Base-by-base conservation (phyloP, 2,113 vertebrate species). In the Channa argus region DNA sequence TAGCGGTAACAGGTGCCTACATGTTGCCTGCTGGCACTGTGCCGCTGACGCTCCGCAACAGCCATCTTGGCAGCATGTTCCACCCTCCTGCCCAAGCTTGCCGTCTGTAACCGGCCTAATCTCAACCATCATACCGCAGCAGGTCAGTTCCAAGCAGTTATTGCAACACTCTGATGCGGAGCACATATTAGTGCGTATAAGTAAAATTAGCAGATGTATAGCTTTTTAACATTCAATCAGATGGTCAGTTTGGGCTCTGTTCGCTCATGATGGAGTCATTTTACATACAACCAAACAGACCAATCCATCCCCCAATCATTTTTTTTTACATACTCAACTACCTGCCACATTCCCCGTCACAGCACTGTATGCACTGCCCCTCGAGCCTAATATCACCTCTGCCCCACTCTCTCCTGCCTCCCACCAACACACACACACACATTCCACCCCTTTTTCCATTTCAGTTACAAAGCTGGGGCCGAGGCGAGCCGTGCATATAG, bases 401-500 rank as follows among this genome's bases (percentile, higher is more conserved):
- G 69, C 24, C 24, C 24, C 24, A 24, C 24, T 24, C 46, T 14
- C 47, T 2, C 33, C 11, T 39, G 10, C 63, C 71, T 55, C 39
- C 46, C 62, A 58, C 76, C 24, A 24, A 68, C 80, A 67, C 61
- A 66, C 64, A 60, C 82, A 71, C 60, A 67, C 59, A 53, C 80
- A 69, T 83, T 78, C 81, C 76, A 82, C 79, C 78, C 76, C 82
- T 86, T 24, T 91, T 91, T 89, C 89, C 89, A 93, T 95, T 95
- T 94, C 91, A 90, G 91, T 93, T 95, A 89, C 93, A 94, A 95
- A 94, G 90, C 90, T 75, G 86, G 86, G 90, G 85, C 89, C 86
- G 89, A 90, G 80, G 92, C 87, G 84, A 90, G 82, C 80, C 89
- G 86, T 95, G 86, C 89, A 94, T 94, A 96, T 94, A 94, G 93